Percentiles rank a stretch among this genome's conserved stretches.
Conservation (phyloP, 2,797 vertebrate genomes). For the Anomalospiza imberbis region DNA sequence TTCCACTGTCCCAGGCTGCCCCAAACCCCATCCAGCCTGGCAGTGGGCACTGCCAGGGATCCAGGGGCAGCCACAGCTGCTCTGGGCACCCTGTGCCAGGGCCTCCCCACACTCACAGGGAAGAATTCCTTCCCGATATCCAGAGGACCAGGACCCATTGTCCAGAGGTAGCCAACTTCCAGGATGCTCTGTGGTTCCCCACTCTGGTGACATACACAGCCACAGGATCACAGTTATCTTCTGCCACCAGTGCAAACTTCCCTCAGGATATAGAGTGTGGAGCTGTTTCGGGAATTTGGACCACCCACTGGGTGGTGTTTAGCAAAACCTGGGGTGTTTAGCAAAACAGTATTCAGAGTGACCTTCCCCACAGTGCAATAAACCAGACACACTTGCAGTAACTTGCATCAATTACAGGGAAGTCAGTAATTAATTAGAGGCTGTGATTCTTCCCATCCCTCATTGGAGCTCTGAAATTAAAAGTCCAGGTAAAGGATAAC, state of each 20-base stretch:
- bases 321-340: not conserved
- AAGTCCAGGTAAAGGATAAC: not conserved
- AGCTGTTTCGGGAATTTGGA: not conserved
- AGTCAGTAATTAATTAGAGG: slow-evolving; percentile 33
- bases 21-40: rapidly evolving
- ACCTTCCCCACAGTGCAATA: not conserved
- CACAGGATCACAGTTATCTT: not conserved
- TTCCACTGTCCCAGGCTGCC: rapidly evolving
- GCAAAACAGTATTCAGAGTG: not conserved
- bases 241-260: not conserved
- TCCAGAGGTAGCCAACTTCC: not conserved
- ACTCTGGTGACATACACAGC: not conserved
- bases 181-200: not conserved
- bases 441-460: not conserved
- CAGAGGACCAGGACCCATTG: not conserved
- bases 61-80: not conserved
- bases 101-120: rapidly evolving
- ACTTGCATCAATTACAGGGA: slow-evolving; percentile 17
- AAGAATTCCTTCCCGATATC: not conserved
- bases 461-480: not conserved
- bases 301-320: not conserved
- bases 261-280: not conserved
- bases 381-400: not conserved
- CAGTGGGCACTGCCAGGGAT: not conserved
- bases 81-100: not conserved